phyloP scores from a whole-genome alignment of 37 sponge, comb jelly and placozoan species.

The Spongilla lacustris region DNA sequence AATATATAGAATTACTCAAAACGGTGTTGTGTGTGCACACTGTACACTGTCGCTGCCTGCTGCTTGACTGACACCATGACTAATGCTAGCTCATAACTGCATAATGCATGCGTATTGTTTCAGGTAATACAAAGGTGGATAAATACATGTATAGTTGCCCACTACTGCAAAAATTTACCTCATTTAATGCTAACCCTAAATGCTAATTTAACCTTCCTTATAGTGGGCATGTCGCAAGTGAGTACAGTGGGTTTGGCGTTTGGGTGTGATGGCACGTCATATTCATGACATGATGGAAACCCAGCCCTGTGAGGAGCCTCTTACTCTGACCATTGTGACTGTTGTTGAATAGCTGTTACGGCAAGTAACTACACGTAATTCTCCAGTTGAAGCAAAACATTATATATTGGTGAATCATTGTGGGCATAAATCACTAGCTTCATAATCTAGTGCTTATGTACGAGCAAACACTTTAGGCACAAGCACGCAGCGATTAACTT shows the following conservation, averaged over 20 bases:
- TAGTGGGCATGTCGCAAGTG: background rate
- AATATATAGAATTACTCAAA: background rate
- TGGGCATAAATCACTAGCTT: background rate
- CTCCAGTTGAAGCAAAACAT: background rate
- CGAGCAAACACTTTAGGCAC: background rate
- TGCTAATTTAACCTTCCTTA: background rate
- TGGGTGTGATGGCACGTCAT: background rate
- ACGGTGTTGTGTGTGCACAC: background rate
- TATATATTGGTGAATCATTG: background rate
- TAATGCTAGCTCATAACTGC: background rate
- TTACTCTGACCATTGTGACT: background rate
- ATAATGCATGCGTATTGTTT: background rate
- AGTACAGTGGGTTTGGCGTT: background rate
- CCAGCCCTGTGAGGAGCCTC: background rate
- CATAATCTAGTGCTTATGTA: background rate
- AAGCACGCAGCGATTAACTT: background rate
- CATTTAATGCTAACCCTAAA: background rate
- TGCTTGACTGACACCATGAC: background rate
- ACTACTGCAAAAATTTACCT: background rate
- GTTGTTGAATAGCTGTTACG: background rate
- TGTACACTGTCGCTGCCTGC: no score
- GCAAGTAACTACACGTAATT: background rate
- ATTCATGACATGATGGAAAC: background rate
- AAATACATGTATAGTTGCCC: background rate
- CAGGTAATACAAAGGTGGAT: background rate